Evolutionary conservation across 30 jellyfish, hydroid and myxozoan genomes (phyloP).

Genomic region (Turritopsis dohrnii): DNA sequence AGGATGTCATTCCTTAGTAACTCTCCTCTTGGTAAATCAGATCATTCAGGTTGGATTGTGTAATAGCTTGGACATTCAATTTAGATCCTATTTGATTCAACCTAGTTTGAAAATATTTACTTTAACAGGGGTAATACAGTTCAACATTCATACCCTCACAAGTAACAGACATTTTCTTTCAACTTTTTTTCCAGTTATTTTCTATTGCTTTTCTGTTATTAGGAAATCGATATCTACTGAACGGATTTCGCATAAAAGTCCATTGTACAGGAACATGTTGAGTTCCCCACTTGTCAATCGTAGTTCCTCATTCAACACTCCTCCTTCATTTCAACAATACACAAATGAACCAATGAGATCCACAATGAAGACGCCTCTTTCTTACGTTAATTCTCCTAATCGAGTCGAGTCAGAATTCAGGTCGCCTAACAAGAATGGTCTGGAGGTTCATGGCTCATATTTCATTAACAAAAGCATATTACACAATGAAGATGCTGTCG

Average conservation of each 20-base stretch:
- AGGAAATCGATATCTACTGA: background rate
- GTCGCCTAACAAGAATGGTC: slow-evolving; percentile 15
- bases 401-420: background rate
- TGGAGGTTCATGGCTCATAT: slow-evolving; percentile 34
- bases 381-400: background rate
- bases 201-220: background rate
- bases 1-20: too few species aligned
- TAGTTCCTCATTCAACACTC: background rate
- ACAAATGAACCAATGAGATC: background rate
- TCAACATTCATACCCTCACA: too few species aligned
- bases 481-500: slow-evolving; percentile 2
- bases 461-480: slow-evolving; percentile 26
- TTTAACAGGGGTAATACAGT: too few species aligned
- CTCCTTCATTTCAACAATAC: background rate
- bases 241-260: background rate
- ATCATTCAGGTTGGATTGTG: too few species aligned
- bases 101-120: too few species aligned
- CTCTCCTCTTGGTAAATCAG: too few species aligned
- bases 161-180: too few species aligned
- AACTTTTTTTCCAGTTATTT: background rate
- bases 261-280: background rate
- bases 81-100: too few species aligned
- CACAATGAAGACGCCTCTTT: background rate
- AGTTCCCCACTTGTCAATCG: background rate
- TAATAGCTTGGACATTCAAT: too few species aligned